Evolutionary conservation across 2,888 invertebrate species (phyloP).

Genomic region (Drosophila hawaiiensis): DNA sequence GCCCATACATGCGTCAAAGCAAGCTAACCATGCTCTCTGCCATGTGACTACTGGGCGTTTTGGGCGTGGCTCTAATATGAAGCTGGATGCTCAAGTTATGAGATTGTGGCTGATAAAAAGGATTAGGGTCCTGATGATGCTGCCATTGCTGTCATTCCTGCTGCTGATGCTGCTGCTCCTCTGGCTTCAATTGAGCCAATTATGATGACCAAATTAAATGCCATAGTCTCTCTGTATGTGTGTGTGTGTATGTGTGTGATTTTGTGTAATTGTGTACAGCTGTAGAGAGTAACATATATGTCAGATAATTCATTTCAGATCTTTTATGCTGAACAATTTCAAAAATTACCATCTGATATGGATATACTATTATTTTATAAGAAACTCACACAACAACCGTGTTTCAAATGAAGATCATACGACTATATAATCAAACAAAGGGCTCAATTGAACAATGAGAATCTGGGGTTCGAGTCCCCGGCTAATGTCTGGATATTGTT

Average conservation of each 20-base stretch:
- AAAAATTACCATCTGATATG: not conserved
- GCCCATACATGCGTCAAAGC: slow-evolving; percentile 26
- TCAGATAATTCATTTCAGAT: not conserved
- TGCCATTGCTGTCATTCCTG: not conserved
- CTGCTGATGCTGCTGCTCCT: slow-evolving; percentile 4
- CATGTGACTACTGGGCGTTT: not conserved
- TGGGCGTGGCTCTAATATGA: slow-evolving; percentile 46
- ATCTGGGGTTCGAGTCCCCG: not conserved
- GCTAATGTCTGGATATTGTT: not conserved
- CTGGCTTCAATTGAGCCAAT: slow-evolving; percentile 55
- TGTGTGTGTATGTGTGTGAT: not conserved
- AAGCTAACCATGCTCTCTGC: slow-evolving; percentile 17
- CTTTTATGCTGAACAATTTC: not conserved
- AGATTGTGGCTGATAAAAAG: slow-evolving; percentile 55
- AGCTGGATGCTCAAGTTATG: slow-evolving; percentile 22
- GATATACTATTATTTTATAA: not conserved
- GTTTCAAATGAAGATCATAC: not conserved
- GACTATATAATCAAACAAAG: not conserved
- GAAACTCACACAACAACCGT: not conserved
- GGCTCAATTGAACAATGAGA: not conserved
- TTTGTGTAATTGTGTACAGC: not conserved
- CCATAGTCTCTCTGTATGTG: not conserved
- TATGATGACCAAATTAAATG: slow-evolving; percentile 46
- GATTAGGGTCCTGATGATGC: slow-evolving; percentile 33
- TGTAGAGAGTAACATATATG: not conserved